Percentiles rank a stretch among this genome's conserved stretches.
These are phyloP conservation scores for Caenorhabditis zanzibari DNA, from an alignment of 2,888 invertebrate species.

Conservation along the genomic window DNA sequence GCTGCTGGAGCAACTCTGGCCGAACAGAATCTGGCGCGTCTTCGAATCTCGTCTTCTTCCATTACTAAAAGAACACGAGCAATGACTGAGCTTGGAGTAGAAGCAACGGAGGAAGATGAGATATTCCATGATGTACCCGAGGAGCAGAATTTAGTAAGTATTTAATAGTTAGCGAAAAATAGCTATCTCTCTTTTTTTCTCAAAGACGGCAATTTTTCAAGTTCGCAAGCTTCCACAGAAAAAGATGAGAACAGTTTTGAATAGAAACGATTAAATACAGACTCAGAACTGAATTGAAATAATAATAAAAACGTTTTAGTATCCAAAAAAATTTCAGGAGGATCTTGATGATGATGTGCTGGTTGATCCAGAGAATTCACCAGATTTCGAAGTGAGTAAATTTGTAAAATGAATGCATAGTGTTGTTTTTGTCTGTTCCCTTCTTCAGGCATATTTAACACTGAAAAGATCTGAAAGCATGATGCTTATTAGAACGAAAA, in stretches of 20 bases:
- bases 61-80: conserved; percentile 25
- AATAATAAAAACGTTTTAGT: too few relatives aligned
- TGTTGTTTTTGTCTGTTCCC: not conserved
- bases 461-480: too few relatives aligned
- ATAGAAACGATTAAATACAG: too few relatives aligned
- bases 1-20: not conserved
- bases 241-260: too few relatives aligned
- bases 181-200: too few relatives aligned
- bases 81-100: conserved; percentile 61
- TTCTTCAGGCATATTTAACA: not conserved
- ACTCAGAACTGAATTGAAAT: too few relatives aligned
- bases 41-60: conserved; percentile 28
- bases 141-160: conserved; percentile 15
- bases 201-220: too few relatives aligned
- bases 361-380: conserved; percentile 16
- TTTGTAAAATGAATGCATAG: not conserved
- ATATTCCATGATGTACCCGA: conserved; percentile 58
- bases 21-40: conserved; percentile 55
- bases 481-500: too few relatives aligned
- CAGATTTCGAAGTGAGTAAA: too few relatives aligned
- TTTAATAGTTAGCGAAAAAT: not conserved
- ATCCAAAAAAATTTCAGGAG: conserved; percentile 42
- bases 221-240: not conserved
- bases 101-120: conserved; percentile 65
- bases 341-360: conserved; percentile 55